Base-by-base conservation (phyloP, 23 tunicate species). In the Ciona savignyi region DNA sequence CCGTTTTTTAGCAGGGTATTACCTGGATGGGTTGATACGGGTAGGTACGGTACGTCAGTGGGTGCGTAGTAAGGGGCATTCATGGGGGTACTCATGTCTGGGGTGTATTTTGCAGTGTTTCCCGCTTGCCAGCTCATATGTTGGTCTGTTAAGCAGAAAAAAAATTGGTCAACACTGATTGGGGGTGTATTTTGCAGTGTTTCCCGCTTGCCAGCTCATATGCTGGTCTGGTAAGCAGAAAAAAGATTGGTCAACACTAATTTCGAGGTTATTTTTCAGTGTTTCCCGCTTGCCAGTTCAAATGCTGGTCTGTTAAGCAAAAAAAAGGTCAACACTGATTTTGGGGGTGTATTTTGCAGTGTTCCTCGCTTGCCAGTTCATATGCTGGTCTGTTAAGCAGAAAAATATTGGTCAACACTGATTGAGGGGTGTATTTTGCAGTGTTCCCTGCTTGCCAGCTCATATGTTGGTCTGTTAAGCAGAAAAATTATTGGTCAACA, bases 341-440 rank as follows among this genome's bases (percentile, higher is more conserved):
- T 88, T 88, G 32, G 96, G 80, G 22, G 96, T 88, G 80, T 88
- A 88, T 42, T 80, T 87, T 11, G 96, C 83, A 64, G 96, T 88
- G 70, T 79, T 88, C 26, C 96, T 73, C 3, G 88, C 34, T 29
- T 63, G 78, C 96, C 96, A 88, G 2, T 67, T 32, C 78, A 71
- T 71, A 56, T 84, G 78, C 27, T 77, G 81, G n/a, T n/a, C n/a
- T n/a, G n/a, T n/a, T n/a, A n/a, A n/a, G n/a, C n/a, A n/a, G n/a
- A n/a, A n/a, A n/a, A n/a, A n/a, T n/a, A n/a, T n/a, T n/a, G n/a
- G n/a, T n/a, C n/a, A n/a, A n/a, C n/a, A n/a, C n/a, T n/a, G n/a
- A n/a, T n/a, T n/a, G n/a, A n/a, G n/a, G n/a, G n/a, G n/a, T n/a
- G n/a, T n/a, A n/a, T n/a, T n/a, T n/a, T n/a, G n/a, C n/a, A 64